Conservation (phyloP, 2,797 vertebrate species). For the Myotis myotis region DNA sequence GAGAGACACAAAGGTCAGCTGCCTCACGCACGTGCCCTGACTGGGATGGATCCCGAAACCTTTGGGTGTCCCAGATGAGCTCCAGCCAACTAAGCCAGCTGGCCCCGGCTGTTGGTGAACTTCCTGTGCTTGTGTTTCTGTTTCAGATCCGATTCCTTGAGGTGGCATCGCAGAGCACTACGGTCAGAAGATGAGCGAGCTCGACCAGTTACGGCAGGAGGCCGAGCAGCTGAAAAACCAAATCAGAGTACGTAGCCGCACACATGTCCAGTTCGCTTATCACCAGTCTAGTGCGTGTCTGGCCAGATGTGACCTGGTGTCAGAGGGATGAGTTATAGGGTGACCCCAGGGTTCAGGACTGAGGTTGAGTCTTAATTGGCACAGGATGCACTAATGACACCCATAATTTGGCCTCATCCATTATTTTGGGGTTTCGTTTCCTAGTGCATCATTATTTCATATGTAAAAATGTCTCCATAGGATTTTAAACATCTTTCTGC, state of each 20-base stretch:
- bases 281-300: not conserved
- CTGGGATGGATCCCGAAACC: not conserved
- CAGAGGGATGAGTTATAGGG: not conserved
- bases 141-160: conserved; percentile 92
- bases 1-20: not conserved
- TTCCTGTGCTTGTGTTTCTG: conserved; percentile 38
- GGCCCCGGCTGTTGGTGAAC: not conserved
- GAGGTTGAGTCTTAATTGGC: not conserved
- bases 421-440: not conserved
- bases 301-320: not conserved
- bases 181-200: conserved; percentile 98
- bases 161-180: conserved; percentile 90
- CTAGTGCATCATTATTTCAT: not conserved
- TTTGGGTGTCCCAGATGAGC: not conserved
- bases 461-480: not conserved
- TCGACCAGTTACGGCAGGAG: conserved; percentile 87
- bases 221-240: conserved; percentile 79
- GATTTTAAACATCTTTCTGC: not conserved
- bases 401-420: not conserved
- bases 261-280: fast-evolving
- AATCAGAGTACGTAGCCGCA: conserved; percentile 58
- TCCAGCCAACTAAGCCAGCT: not conserved
- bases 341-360: not conserved
- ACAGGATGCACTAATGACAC: not conserved
- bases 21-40: not conserved